phyloP scores from a whole-genome alignment of 1,140 invertebrate species.

The Streblospio benedicti region DNA sequence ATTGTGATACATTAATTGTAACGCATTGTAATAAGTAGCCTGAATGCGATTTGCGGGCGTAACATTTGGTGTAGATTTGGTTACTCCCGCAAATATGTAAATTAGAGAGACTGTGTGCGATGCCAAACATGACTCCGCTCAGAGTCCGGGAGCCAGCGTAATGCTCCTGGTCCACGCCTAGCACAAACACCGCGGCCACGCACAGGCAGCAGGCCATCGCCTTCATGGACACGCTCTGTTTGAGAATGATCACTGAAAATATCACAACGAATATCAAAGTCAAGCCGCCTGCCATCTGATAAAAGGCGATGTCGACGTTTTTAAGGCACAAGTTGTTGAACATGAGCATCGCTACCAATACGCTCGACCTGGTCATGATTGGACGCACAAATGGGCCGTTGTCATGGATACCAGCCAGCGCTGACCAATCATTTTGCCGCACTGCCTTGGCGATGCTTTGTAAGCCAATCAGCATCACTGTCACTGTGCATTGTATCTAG shows the following conservation, averaged over 20 bases:
- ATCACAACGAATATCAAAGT: conserved; percentile 44
- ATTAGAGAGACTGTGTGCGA: conserved; percentile 38
- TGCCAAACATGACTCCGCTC: conserved; percentile 39
- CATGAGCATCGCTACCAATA: conserved; percentile 33
- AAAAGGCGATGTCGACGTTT: conserved; percentile 43
- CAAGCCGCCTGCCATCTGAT: conserved; percentile 42
- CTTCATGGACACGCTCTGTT: conserved; percentile 24
- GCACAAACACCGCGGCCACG: conserved; percentile 37
- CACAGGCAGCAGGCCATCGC: conserved; percentile 34
- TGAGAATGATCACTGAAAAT: conserved; percentile 32
- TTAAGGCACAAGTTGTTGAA: conserved; percentile 45
- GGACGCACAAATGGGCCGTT: too few species aligned
- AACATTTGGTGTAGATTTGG: too few species aligned
- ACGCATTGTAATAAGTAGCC: too few species aligned
- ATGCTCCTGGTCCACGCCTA: conserved; percentile 42
- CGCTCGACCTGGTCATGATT: conserved; percentile 32
- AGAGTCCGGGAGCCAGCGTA: conserved; percentile 32
- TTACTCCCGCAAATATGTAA: too few species aligned
- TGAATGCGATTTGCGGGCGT: too few species aligned
- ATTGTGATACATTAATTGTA: too few species aligned
- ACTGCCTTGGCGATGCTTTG: too few species aligned
- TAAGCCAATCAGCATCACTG: conserved; percentile 20
- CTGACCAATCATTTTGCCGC: too few species aligned
- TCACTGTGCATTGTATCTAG: conserved; percentile 29
- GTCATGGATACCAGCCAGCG: too few species aligned